phyloP scores from a whole-genome alignment of 2,113 vertebrate species.

The Condylura cristata region DNA sequence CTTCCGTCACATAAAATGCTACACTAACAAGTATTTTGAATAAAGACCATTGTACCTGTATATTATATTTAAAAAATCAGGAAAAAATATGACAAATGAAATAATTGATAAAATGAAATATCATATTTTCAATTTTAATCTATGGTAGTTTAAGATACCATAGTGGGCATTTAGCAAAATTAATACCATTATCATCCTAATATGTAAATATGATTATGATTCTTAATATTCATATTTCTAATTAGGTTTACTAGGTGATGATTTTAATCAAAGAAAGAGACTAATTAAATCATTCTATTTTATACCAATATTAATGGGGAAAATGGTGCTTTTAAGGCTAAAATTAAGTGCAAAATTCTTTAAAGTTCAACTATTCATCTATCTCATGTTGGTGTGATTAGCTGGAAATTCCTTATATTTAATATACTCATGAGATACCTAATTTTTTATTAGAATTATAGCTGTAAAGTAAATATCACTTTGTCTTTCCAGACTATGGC shows the following conservation, averaged over 20 bases:
- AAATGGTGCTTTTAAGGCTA: constrained; percentile 17
- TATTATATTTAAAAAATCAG: neutral
- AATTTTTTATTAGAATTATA: constrained; percentile 34
- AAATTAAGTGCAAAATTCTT: constrained; percentile 37
- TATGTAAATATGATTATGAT: neutral
- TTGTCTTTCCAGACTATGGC: neutral
- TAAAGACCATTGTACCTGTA: neutral
- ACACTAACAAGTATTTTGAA: neutral
- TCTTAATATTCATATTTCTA: constrained; percentile 49
- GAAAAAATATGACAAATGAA: neutral
- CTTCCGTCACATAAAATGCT: neutral
- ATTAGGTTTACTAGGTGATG: constrained; percentile 6
- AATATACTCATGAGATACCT: constrained; percentile 23
- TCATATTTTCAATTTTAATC: constrained; percentile 13
- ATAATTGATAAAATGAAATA: neutral
- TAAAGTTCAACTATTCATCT: constrained; percentile 42
- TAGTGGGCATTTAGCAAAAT: neutral
- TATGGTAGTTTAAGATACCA: neutral
- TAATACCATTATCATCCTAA: constrained; percentile 25
- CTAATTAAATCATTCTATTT: constrained; percentile 56
- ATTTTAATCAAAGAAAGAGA: constrained; percentile 24
- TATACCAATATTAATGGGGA: constrained; percentile 38
- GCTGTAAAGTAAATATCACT: constrained; percentile 14
- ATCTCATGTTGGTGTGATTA: constrained; percentile 51
- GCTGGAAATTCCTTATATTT: constrained; percentile 26